Percentiles rank a stretch among this genome's conserved stretches.
Conservation (phyloP, 2,797 vertebrate species). For the Melanotaenia boesemani region DNA sequence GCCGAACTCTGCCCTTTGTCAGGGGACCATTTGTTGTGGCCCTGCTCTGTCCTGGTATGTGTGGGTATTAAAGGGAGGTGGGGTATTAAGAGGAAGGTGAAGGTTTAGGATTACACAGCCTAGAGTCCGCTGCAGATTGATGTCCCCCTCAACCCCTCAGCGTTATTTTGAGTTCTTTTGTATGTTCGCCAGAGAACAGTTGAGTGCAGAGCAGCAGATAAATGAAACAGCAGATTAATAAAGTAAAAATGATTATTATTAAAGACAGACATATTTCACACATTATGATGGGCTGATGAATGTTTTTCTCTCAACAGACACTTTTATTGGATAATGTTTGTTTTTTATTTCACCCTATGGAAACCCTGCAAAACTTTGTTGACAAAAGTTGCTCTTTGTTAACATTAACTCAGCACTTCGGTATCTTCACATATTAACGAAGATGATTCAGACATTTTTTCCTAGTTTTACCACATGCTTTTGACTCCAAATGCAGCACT, state of each 20-base stretch:
- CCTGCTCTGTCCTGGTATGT: constrained; percentile 82
- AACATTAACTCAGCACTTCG: neutral
- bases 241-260: too few relatives aligned
- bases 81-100: constrained; percentile 83
- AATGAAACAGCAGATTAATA: constrained; percentile 31
- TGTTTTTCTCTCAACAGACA: constrained; percentile 50
- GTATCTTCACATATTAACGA: constrained; percentile 4
- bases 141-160: constrained; percentile 78
- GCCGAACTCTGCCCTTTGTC: constrained; percentile 86
- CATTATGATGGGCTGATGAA: constrained; percentile 63
- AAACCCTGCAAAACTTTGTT: neutral
- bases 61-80: constrained; percentile 77
- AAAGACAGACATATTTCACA: constrained; percentile 25
- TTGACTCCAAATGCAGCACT: constrained; percentile 6
- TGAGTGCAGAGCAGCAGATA: constrained; percentile 58
- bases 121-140: constrained; percentile 81
- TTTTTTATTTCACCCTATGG: constrained; percentile 1
- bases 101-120: constrained; percentile 84
- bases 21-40: constrained; percentile 86
- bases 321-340: constrained; percentile 43
- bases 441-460: neutral
- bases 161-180: constrained; percentile 87
- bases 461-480: neutral
- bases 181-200: constrained; percentile 80
- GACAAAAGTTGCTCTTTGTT: too few relatives aligned